phyloP scores from a whole-genome alignment of 2,797 vertebrate genomes.

The Emys orbicularis region DNA sequence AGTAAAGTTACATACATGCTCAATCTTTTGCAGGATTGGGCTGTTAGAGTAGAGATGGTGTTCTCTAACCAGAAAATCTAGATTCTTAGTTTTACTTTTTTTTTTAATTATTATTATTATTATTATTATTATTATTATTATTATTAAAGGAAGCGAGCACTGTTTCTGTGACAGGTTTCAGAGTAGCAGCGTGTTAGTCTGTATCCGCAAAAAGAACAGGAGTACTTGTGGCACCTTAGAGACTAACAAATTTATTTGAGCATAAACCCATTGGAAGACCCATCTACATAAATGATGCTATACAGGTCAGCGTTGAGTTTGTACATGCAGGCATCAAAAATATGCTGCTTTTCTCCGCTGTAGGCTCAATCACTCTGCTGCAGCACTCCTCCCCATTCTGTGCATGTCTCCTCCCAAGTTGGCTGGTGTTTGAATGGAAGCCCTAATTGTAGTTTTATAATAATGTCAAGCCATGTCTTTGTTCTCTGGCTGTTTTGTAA shows the following conservation, averaged over 20 bases:
- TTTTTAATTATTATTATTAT: too few relatives aligned
- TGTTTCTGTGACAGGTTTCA: neutral
- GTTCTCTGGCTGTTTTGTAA: neutral
- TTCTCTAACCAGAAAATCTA: neutral
- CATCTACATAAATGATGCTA: neutral
- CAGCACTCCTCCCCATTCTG: neutral
- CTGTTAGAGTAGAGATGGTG: neutral
- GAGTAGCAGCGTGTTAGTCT: too few relatives aligned
- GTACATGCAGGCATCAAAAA: neutral
- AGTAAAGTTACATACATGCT: neutral
- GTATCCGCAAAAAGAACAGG: too few relatives aligned
- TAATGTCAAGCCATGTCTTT: neutral
- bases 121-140: too few relatives aligned
- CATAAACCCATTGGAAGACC: neutral
- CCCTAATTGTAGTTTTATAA: neutral
- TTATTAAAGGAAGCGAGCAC: too few relatives aligned
- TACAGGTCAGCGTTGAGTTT: neutral
- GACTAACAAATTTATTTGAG: too few relatives aligned
- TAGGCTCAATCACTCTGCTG: neutral
- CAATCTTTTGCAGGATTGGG: neutral
- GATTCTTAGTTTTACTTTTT: neutral
- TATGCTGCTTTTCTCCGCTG: neutral
- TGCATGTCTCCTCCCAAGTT: neutral
- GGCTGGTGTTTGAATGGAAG: neutral
- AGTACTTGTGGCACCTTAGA: too few relatives aligned